Evolutionary conservation across 2,113 vertebrate species (phyloP), one percentile per base, ranked within the genome.

Genomic region (Limnothrissa miodon): DNA sequence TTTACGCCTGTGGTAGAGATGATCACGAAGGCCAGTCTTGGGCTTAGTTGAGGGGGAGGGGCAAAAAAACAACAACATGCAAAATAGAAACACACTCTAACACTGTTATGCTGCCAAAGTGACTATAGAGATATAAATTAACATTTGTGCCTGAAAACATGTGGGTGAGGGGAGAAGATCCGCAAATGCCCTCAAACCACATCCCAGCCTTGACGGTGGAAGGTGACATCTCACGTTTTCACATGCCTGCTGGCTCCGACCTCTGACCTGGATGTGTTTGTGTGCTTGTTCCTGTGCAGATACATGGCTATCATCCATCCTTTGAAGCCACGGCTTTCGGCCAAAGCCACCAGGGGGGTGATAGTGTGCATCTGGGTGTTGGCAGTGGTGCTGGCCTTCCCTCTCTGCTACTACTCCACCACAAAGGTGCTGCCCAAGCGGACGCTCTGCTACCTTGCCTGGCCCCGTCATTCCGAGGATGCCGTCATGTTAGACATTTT

Each of bases 231-330:
- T 56, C 51, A 11, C 15, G 59, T 33, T 66, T 66, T 66, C 59
- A 13, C 25, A 29, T 33, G 59, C 59, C 59, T 33, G 25, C n/a
- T 33, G 59, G 59, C 78, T 45, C 23, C 25, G n/a, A 23, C 79
- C 45, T 5, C 11, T 51, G 79, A 78, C 42, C 44, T 79, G 62
- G 56, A 89, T 17, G 48, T 13, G 13, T 1, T 1, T 85, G 51
- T 84, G n/a, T 21, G 83, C 82, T 88, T 80, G 39, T 74, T 59
- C 45, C 81, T 87, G 59, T 66, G n/a, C 82, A 99, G 98, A 91
- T 99, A 99, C 85, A 97, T 98, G 96, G 98, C 97, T 86, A 99
- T 99, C 89, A 99, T 98, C 74, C 96, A 99, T 86, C 98, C 98
- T 7, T 89, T 99, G 94, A 99, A 98, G 85, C 97, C 98, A 44